Base-by-base conservation (phyloP, 2,888 invertebrate species). In the Lissonota sp. region DNA sequence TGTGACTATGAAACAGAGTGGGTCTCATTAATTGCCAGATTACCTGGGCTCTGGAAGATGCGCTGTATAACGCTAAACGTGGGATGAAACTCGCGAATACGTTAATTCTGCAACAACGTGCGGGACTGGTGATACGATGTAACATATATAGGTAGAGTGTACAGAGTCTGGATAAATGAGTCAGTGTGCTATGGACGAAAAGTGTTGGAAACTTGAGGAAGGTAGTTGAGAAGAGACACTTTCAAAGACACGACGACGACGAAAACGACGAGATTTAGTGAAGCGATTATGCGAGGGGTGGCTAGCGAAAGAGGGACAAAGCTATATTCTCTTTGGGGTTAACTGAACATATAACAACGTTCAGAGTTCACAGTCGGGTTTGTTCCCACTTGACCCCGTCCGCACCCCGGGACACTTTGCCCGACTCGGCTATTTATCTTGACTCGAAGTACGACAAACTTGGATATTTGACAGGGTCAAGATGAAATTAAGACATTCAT, bases 401-500 rank as follows among this genome's bases (percentile, higher is more conserved):
- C n/a, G n/a, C n/a, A n/a, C n/a, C 39, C 44, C 73, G 39, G 3
- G 76, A 58, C 53, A 53, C 63, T 63, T 62, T 14, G 26, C 44
- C 55, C 16, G 12, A 5, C 76, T 62, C 51, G 44, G 51, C 76
- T 70, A 84, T 84, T 84, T 80, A 77, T 83, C 84, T 82, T 79
- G n/a, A 55, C 76, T 74, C 26, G 26, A 77, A 80, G 67, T 73
- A 37, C 73, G 74, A 39, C 67, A 55, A 79, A 73, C 71, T 62
- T 53, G 67, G 72, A 73, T 78, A 82, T 82, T 83, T 77, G 66
- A 70, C 76, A 67, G 49, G 53, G 71, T 53, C 73, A 44, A 69
- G 49, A 67, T 72, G 46, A 64, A 71, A 83, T 78, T 63, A 74
- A 74, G 62, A 69, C 51, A 69, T 67, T 49, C 55, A 37, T 63